These are phyloP conservation scores for Stichodactyla helianthus DNA, from an alignment of 64 coral and sea anemone genomes.

Conservation along the genomic window DNA sequence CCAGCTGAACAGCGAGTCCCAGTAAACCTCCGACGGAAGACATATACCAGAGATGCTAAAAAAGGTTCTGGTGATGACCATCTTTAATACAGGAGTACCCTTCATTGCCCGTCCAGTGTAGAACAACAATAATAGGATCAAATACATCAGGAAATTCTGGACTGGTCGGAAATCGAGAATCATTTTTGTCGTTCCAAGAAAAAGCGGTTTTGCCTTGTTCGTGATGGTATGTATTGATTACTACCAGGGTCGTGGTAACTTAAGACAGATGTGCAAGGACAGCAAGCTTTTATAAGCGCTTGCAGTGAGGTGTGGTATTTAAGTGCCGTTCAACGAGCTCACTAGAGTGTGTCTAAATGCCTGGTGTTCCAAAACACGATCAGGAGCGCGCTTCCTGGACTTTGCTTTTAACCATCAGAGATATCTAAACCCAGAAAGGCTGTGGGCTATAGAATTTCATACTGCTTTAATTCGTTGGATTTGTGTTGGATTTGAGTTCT, in stretches of 20 bases:
- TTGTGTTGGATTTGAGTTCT: not conserved
- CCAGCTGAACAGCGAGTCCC: constrained; percentile 45
- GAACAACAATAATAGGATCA: constrained; percentile 21
- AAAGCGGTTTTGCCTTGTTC: not conserved
- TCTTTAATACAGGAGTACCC: not conserved
- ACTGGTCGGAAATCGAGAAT: not conserved
- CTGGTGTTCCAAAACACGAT: not conserved
- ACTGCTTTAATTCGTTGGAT: not conserved
- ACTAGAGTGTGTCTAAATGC: not conserved
- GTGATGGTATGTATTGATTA: not conserved
- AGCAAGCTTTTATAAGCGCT: not conserved
- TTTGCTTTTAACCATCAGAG: not conserved
- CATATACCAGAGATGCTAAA: constrained; percentile 16
- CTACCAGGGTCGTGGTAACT: not conserved
- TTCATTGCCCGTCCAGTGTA: constrained; percentile 23
- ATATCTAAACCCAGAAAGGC: not conserved
- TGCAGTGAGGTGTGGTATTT: not conserved
- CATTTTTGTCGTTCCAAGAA: not conserved
- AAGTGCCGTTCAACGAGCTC: not conserved
- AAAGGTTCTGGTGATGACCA: constrained; percentile 7
- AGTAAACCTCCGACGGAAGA: constrained; percentile 19
- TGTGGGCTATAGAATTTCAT: not conserved
- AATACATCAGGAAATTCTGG: constrained; percentile 20
- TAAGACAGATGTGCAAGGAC: not conserved
- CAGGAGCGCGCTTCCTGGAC: not conserved